Percentiles rank a stretch among this genome's conserved stretches.
Conservation (phyloP, 1,140 invertebrate species). For the Sarcophaga bullata region DNA sequence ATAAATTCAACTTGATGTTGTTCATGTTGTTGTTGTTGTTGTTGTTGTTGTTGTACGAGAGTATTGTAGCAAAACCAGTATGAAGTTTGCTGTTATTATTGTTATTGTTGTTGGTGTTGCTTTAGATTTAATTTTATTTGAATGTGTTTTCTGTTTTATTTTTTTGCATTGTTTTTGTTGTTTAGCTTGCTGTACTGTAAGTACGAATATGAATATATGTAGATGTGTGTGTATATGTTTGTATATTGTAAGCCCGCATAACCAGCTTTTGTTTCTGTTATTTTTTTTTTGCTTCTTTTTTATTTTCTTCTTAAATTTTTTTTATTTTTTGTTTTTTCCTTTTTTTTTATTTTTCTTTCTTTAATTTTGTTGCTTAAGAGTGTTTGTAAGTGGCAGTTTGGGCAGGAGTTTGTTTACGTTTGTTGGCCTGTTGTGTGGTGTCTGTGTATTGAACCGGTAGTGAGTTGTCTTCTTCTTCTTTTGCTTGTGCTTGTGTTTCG, state of each 20-base stretch:
- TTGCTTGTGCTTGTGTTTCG: too few species aligned
- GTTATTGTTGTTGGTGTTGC: not conserved
- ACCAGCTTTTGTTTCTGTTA: too few species aligned
- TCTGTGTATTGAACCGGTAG: not conserved
- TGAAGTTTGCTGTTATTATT: constrained; percentile 7
- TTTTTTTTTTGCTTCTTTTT: too few species aligned
- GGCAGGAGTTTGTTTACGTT: not conserved
- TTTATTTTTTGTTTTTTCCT: not conserved
- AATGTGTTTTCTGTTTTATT: not conserved
- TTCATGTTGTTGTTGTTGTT: not conserved
- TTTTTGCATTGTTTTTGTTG: not conserved
- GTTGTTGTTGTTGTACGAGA: too few species aligned
- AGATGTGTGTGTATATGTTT: not conserved
- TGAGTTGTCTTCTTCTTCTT: too few species aligned
- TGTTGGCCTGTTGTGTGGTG: not conserved
- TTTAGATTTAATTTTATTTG: constrained; percentile 11
- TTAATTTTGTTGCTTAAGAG: constrained; percentile 11
- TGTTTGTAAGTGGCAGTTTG: not conserved
- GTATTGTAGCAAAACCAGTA: not conserved
- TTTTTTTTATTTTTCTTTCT: not conserved
- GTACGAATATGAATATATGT: not conserved
- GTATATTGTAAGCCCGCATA: not conserved
- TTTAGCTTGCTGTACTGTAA: not conserved
- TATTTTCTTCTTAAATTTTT: too few species aligned
- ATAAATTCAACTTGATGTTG: not conserved